Percentiles rank a stretch among this genome's conserved stretches.
Evolutionary conservation across 2,113 vertebrate species (phyloP).

Genomic region (Upupa epops): DNA sequence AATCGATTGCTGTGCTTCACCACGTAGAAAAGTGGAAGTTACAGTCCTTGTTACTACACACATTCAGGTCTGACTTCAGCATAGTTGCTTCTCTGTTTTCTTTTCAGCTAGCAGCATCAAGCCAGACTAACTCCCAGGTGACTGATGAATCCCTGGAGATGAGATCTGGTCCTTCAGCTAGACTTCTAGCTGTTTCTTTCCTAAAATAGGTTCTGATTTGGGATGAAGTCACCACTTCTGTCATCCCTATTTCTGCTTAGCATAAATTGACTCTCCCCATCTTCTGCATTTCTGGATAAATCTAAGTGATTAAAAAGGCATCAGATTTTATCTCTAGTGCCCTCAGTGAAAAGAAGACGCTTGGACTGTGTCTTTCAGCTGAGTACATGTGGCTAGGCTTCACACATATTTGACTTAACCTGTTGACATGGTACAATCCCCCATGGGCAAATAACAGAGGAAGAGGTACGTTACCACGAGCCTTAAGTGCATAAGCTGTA

Average conservation of each 20-base stretch:
- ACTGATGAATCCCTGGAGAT: not conserved
- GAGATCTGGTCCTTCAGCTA: not conserved
- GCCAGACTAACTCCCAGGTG: not conserved
- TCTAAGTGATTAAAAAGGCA: not conserved
- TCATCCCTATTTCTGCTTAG: not conserved
- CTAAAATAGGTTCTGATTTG: not conserved
- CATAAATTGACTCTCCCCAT: not conserved
- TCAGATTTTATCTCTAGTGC: not conserved
- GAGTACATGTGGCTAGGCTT: not conserved
- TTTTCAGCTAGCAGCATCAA: not conserved
- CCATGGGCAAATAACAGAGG: not conserved
- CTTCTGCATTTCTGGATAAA: constrained; percentile 11
- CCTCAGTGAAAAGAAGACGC: not conserved
- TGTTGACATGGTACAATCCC: not conserved
- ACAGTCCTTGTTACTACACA: not conserved
- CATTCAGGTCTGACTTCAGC: not conserved
- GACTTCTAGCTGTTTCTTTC: not conserved
- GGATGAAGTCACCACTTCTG: constrained; percentile 14
- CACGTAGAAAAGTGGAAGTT: not conserved
- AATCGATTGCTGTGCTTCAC: not conserved
- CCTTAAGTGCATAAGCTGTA: not conserved
- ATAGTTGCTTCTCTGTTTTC: not conserved
- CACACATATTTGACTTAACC: not conserved
- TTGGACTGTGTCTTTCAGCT: not conserved
- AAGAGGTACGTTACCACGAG: not conserved